These are phyloP conservation scores for Tetragonula carbonaria DNA, from an alignment of 2,888 invertebrate species.

Conservation along the genomic window DNA sequence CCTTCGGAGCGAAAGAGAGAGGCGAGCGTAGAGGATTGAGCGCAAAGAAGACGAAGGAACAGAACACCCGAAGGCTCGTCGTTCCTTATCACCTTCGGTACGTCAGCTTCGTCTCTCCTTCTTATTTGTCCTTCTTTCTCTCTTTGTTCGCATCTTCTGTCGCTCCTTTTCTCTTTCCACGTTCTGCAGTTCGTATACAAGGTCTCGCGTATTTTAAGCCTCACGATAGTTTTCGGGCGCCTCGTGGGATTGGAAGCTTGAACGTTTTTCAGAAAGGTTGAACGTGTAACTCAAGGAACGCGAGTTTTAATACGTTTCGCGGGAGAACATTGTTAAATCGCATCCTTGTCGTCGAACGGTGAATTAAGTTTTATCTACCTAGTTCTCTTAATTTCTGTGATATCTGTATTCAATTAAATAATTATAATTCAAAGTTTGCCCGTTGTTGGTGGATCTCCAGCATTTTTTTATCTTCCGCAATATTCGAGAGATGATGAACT, in stretches of 20 bases:
- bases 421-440: constrained; percentile 12
- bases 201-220: constrained; percentile 45
- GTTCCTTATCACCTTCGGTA: constrained; percentile 57
- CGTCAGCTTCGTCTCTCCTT: constrained; percentile 49
- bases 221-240: constrained; percentile 54
- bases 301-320: constrained; percentile 6
- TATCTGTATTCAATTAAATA: background rate
- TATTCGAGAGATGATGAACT: constrained; percentile 2
- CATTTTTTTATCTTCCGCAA: constrained; percentile 5
- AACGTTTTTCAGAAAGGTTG: constrained; percentile 1
- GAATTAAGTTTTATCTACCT: background rate
- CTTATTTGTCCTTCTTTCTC: constrained; percentile 16
- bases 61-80: constrained; percentile 68
- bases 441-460: background rate
- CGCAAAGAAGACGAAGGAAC: constrained; percentile 59
- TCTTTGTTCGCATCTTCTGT: constrained; percentile 35
- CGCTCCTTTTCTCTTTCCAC: constrained; percentile 35
- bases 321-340: background rate
- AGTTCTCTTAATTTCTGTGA: too few species aligned
- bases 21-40: background rate
- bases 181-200: constrained; percentile 29
- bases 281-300: constrained; percentile 14
- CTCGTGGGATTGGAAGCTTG: constrained; percentile 22
- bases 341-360: background rate
- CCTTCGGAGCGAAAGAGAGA: constrained; percentile 1